A percentile compares a stretch with the other conserved stretches of the same genome.
These are phyloP conservation scores for Lathamus discolor DNA, from an alignment of 2,113 vertebrate genomes.

Conservation along the genomic window DNA sequence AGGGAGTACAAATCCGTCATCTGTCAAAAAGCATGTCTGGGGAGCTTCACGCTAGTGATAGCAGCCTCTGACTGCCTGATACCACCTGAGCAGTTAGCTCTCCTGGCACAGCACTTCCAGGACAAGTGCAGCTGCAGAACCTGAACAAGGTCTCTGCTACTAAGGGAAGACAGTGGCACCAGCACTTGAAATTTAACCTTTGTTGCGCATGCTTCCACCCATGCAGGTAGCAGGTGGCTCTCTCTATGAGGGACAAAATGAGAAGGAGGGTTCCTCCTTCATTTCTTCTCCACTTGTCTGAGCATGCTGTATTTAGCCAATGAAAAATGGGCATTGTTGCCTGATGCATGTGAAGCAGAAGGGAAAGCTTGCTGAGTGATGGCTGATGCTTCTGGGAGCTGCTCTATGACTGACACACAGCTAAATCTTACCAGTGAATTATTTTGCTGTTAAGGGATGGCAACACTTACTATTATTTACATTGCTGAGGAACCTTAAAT, in stretches of 20 bases:
- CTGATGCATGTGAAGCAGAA: not conserved
- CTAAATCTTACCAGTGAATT: not conserved
- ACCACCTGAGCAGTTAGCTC: not conserved
- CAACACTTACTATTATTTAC: not conserved
- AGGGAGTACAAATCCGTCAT: not conserved
- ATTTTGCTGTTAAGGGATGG: not conserved
- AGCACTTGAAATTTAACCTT: not conserved
- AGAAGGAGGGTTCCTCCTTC: not conserved
- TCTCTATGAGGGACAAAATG: not conserved
- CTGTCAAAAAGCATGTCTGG: not conserved
- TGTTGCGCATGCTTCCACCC: not conserved
- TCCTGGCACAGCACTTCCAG: not conserved
- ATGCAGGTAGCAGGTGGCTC: not conserved
- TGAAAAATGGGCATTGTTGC: not conserved
- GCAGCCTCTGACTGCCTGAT: not conserved
- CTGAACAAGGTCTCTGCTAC: not conserved
- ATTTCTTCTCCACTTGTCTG: not conserved
- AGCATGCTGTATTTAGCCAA: rapidly evolving
- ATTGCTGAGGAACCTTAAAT: not conserved
- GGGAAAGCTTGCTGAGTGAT: not conserved
- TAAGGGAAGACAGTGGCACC: not conserved
- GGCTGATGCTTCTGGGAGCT: not conserved
- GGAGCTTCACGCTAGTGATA: not conserved
- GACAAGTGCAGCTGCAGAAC: not conserved
- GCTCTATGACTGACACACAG: not conserved